Conservation (phyloP, 2,113 vertebrate genomes). For the Romanogobio albipinnatus region DNA sequence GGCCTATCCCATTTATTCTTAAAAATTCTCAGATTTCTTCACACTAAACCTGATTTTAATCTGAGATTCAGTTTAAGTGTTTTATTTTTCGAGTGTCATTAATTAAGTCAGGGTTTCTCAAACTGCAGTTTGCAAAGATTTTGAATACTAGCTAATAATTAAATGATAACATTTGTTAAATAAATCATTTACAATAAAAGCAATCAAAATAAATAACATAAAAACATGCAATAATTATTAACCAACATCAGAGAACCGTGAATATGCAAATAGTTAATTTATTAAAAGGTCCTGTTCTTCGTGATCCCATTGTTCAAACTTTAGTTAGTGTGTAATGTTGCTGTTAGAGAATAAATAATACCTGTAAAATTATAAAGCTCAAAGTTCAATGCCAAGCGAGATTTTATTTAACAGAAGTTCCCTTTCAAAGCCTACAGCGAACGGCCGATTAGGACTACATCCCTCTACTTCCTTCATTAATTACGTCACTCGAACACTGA, state of each 20-base stretch:
- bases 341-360: too few species aligned
- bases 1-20: neutral
- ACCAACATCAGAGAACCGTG: neutral
- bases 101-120: neutral
- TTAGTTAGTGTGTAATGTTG: too few species aligned
- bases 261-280: neutral
- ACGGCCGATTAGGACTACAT: too few species aligned
- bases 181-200: neutral
- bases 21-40: neutral
- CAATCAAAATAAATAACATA: neutral
- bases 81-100: neutral
- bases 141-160: neutral
- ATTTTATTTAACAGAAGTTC: too few species aligned
- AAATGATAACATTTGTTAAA: neutral
- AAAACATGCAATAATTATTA: neutral
- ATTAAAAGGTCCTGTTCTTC: too few species aligned
- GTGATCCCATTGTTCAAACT: too few species aligned
- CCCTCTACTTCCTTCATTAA: too few species aligned
- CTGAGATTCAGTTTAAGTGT: neutral
- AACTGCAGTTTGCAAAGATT: neutral
- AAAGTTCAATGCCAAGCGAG: too few species aligned
- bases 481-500: too few species aligned
- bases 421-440: too few species aligned
- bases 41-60: neutral
- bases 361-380: too few species aligned